phyloP scores from a whole-genome alignment of 2,888 invertebrate species.

The Habrosyne pyritoides region DNA sequence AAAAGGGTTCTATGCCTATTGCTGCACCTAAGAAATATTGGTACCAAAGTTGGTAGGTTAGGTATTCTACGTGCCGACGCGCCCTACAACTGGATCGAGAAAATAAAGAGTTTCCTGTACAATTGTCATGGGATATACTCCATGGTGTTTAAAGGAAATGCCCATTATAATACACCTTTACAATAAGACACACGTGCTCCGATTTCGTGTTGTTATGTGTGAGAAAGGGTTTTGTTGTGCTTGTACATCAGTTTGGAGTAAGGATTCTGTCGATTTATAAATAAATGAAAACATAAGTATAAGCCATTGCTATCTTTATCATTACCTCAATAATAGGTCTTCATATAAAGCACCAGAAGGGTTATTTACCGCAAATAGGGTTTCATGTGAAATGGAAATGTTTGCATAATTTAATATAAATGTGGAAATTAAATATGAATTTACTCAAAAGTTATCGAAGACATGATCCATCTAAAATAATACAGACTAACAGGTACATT shows the following conservation, averaged over 20 bases:
- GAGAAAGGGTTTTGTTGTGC: slow-evolving; percentile 57
- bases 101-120: slow-evolving; percentile 78
- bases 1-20: slow-evolving; percentile 8
- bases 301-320: no score
- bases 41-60: slow-evolving; percentile 14
- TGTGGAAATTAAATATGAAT: no score
- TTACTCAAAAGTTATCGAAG: no score
- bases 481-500: no score
- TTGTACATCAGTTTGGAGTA: slow-evolving; percentile 2
- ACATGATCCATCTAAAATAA: no score
- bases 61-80: slow-evolving; percentile 62
- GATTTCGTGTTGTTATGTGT: slow-evolving; percentile 46
- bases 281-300: no score
- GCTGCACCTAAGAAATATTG: background rate
- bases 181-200: slow-evolving; percentile 63
- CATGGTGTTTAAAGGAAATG: slow-evolving; percentile 61
- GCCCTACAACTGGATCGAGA: slow-evolving; percentile 56
- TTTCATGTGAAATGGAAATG: no score
- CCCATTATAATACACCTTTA: slow-evolving; percentile 49
- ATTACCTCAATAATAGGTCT: no score
- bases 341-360: no score
- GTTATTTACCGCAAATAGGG: no score
- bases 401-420: no score
- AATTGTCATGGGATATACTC: slow-evolving; percentile 56
- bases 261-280: no score